phyloP scores from a whole-genome alignment of 92 coral and sea anemone genomes.

The Micromussa lordhowensis region DNA sequence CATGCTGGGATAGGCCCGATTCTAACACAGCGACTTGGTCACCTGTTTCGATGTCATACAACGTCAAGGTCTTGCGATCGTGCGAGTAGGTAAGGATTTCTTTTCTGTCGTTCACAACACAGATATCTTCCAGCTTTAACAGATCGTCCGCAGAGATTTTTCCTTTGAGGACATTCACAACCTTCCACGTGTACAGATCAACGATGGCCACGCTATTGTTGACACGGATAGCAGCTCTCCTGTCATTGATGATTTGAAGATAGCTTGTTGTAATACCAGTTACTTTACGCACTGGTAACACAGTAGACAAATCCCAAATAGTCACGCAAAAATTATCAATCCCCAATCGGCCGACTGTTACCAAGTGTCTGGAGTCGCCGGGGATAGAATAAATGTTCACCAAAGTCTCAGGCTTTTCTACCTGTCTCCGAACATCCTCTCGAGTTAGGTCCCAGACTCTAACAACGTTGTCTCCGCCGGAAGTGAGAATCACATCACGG shows the following conservation, averaged over 20 bases:
- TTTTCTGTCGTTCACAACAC: conserved; percentile 55
- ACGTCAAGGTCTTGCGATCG: conserved; percentile 62
- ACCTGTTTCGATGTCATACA: conserved; percentile 82
- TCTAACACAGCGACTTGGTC: conserved; percentile 67
- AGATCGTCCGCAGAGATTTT: conserved; percentile 70
- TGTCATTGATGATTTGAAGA: conserved; percentile 67
- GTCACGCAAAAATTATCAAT: conserved; percentile 75
- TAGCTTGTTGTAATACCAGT: conserved; percentile 73
- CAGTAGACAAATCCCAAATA: conserved; percentile 78
- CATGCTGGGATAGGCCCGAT: conserved; percentile 51
- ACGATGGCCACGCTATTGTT: conserved; percentile 71
- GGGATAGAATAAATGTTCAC: conserved; percentile 73
- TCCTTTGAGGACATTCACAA: conserved; percentile 71
- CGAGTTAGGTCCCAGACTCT: conserved; percentile 85
- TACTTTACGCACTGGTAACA: conserved; percentile 81
- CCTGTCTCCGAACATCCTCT: conserved; percentile 60
- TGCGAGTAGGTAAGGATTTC: conserved; percentile 78
- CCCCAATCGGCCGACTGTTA: conserved; percentile 86
- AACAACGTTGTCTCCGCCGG: conserved; percentile 81
- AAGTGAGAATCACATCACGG: conserved; percentile 71
- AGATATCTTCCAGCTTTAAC: conserved; percentile 74
- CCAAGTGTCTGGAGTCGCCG: conserved; percentile 70
- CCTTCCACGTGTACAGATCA: conserved; percentile 73
- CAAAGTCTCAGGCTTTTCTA: conserved; percentile 72
- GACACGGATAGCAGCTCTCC: conserved; percentile 79